Base-by-base conservation (phyloP, 2,888 invertebrate species). In the Drepanosiphum platanoidis region DNA sequence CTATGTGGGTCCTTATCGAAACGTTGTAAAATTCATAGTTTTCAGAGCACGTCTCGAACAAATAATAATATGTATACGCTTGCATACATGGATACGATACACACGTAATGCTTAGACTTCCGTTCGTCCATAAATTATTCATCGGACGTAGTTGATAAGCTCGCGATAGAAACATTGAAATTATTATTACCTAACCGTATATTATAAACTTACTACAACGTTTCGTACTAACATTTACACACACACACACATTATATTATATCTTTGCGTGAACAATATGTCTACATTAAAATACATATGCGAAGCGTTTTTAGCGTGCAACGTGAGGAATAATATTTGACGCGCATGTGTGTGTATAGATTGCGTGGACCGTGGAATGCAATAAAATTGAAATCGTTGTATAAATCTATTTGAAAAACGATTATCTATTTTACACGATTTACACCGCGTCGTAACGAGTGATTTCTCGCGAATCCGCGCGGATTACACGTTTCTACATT, bases 111-210 rank as follows among this genome's bases (percentile, higher is more conserved):
- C 22, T 36, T 30, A n/a, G 46, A 68, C 79, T 68, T 68, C 79
- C 79, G 79, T 68, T 68, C 70, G 71, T 30, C 71, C 81, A 81
- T 71, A 71, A 70, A 81, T 81, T 81, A 81, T 81, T 81, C 81
- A 81, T 71, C 81, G 71, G 39, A 71, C 71, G 81, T 70, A 58
- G 58, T 71, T 71, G 81, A 81, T 71, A 71, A 80, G 36, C 80
- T 64, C 52, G 5, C 70, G 80, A 46, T 46, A 34, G 74, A 74
- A 46, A 79, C 79, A 68, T 80, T 70, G 68, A 80, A 80, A 80
- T 68, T 52, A 68, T 79, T 68, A 80, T 80, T 52, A 27, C 42
- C 32, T 46, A 32, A 46, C 79, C 66, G 66, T 68, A 7, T 52
- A 52, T 9, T 9, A 42, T 42, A 42, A 9, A 42, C n/a, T n/a